Conservation (phyloP, 2,888 invertebrate genomes). For the Hypselothyrea guttata region DNA sequence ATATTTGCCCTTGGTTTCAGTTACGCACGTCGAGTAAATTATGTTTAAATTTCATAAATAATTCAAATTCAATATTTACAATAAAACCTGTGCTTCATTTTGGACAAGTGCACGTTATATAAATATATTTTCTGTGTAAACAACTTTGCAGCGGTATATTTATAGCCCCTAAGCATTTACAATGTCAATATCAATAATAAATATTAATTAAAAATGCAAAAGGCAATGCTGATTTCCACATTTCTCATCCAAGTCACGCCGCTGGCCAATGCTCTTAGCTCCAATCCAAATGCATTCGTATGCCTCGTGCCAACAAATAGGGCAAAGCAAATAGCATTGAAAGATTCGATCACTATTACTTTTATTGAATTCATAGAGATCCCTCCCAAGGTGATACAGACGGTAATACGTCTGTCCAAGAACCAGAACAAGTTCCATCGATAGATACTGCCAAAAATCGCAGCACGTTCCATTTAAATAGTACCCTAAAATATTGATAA, state of each 20-base stretch:
- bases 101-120: background rate
- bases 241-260: conserved; percentile 57
- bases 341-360: background rate
- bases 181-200: conserved; percentile 29
- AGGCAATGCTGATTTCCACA: conserved; percentile 59
- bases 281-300: conserved; percentile 15
- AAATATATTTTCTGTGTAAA: conserved; percentile 20
- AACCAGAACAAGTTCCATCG: conserved; percentile 1
- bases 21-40: no score
- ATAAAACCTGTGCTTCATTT: no score
- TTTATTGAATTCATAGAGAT: background rate
- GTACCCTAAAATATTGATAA: conserved; percentile 13
- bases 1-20: no score
- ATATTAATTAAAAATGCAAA: conserved; percentile 40
- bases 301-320: conserved; percentile 24
- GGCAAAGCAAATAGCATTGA: conserved; percentile 15
- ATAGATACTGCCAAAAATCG: no score
- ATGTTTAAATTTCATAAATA: no score
- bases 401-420: background rate
- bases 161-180: conserved; percentile 9
- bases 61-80: no score
- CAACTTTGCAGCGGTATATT: conserved; percentile 13
- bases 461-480: conserved; percentile 19
- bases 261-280: conserved; percentile 33
- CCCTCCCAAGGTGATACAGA: background rate